Percentiles rank a stretch among this genome's conserved stretches.
Conservation (phyloP, 2,113 vertebrate genomes). For the Apteryx owenii region DNA sequence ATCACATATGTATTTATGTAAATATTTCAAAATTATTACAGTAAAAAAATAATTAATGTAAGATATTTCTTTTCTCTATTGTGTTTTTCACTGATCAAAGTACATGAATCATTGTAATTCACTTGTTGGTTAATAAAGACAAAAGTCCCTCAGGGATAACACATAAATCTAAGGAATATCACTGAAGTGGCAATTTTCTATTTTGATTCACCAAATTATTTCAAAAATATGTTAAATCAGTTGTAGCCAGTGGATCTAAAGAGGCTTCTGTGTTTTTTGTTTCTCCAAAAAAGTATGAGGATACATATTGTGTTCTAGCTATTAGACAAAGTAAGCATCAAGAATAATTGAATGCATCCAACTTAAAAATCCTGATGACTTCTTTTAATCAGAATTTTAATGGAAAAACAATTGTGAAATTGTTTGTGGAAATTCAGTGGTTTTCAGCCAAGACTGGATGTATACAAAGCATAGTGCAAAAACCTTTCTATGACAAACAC, state of each 20-base stretch:
- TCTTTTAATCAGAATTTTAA: not conserved
- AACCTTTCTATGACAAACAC: not conserved
- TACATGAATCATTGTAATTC: not conserved
- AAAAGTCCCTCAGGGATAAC: not conserved
- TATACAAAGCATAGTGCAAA: not conserved
- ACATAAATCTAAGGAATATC: not conserved
- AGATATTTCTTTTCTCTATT: not conserved
- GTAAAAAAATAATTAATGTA: not conserved
- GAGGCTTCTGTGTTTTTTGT: not conserved
- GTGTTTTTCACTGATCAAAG: not conserved
- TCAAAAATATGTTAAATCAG: not conserved
- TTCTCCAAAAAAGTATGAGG: too few relatives aligned
- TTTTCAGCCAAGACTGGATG: not conserved
- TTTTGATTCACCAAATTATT: not conserved
- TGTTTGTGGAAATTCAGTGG: not conserved
- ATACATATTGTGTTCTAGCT: not conserved
- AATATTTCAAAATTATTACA: not conserved
- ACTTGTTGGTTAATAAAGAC: not conserved
- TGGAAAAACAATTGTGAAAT: not conserved
- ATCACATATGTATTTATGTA: not conserved
- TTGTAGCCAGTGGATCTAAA: not conserved
- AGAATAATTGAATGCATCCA: not conserved
- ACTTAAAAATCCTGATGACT: not conserved
- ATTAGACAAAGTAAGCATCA: not conserved
- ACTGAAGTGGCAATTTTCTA: not conserved